These are phyloP conservation scores for Malurus splendens DNA, from an alignment of 2,797 vertebrate genomes.

Conservation along the genomic window DNA sequence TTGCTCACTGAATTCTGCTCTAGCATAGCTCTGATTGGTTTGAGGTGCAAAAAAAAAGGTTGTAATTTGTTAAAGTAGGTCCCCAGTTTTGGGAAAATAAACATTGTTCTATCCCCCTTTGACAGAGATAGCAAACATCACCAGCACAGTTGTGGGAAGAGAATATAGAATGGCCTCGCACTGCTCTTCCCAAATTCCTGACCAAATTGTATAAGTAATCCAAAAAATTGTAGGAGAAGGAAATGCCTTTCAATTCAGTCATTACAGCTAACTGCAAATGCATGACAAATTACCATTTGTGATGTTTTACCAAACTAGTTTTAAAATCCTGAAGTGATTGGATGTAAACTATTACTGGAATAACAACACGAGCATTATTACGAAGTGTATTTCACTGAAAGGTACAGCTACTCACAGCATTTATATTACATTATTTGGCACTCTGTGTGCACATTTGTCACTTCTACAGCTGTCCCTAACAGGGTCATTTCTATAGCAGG, in stretches of 20 bases:
- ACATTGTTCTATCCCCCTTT: conserved; percentile 69
- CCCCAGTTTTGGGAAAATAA: conserved; percentile 80
- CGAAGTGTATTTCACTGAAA: neutral
- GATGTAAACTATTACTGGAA: neutral
- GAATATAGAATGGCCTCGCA: neutral
- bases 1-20: conserved; percentile 85
- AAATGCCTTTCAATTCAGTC: neutral
- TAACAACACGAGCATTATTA: neutral
- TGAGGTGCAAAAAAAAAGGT: conserved; percentile 74
- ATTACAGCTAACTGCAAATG: neutral
- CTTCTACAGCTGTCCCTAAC: neutral
- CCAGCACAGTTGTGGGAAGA: neutral
- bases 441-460: neutral
- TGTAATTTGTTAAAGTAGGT: conserved; percentile 75
- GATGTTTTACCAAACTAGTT: neutral
- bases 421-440: neutral
- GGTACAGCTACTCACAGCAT: neutral
- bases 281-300: neutral
- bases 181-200: neutral
- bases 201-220: neutral
- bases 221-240: neutral
- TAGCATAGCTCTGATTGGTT: conserved; percentile 78
- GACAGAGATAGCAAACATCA: neutral
- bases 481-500: neutral
- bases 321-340: neutral